phyloP scores from a whole-genome alignment of 2,888 invertebrate genomes.

The Peribatodes rhomboidaria region DNA sequence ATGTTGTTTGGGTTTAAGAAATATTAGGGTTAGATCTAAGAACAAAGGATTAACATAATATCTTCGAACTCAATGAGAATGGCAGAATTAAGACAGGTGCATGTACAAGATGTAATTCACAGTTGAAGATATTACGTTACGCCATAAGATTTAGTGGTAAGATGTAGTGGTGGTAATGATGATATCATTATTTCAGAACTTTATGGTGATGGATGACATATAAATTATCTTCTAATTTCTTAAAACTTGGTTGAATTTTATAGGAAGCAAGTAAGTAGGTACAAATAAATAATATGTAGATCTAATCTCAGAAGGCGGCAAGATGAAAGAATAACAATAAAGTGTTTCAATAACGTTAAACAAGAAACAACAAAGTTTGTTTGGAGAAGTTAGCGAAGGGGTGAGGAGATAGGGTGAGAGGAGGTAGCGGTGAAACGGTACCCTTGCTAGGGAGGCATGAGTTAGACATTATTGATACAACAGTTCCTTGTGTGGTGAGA shows the following conservation, averaged over 20 bases:
- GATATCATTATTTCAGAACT: no score
- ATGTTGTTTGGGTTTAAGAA: no score
- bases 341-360: conserved; percentile 76
- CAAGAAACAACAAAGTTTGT: conserved; percentile 78
- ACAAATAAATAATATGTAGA: conserved; percentile 54
- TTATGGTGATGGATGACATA: no score
- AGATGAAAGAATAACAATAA: conserved; percentile 82
- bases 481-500: conserved; percentile 52
- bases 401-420: conserved; percentile 45
- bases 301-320: conserved; percentile 64
- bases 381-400: conserved; percentile 68
- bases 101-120: no score
- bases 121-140: no score
- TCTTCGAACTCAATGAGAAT: no score
- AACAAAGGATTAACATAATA: no score
- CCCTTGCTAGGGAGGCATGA: conserved; percentile 40
- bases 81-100: no score
- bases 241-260: not conserved
- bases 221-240: not conserved
- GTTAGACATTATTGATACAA: conserved; percentile 58
- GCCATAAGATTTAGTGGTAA: no score
- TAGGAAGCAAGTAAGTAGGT: conserved; percentile 46
- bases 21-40: no score
- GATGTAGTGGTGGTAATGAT: no score
- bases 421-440: conserved; percentile 37